phyloP scores from a whole-genome alignment of 2,888 invertebrate species.

The Lapara coniferarum region DNA sequence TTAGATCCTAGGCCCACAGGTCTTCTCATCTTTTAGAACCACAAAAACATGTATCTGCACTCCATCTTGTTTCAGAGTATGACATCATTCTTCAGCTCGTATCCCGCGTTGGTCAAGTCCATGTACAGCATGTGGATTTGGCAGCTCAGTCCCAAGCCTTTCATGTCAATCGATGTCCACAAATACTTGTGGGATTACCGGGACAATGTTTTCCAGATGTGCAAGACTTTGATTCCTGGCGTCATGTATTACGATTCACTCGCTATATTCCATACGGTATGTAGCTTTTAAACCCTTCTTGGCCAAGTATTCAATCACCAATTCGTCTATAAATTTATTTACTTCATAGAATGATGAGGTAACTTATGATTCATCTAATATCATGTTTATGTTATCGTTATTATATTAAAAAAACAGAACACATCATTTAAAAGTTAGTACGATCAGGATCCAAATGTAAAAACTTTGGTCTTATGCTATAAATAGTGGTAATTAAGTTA shows the following conservation, averaged over 20 bases:
- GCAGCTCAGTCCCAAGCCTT: slow-evolving; percentile 82
- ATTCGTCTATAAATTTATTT: no score
- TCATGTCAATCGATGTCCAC: slow-evolving; percentile 51
- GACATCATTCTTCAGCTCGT: slow-evolving; percentile 46
- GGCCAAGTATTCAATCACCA: no score
- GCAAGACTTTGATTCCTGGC: slow-evolving; percentile 36
- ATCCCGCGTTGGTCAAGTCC: slow-evolving; percentile 81
- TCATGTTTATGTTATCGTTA: no score
- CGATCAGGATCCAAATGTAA: no score
- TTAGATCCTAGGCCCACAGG: no score
- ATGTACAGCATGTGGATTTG: slow-evolving; percentile 83
- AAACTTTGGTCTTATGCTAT: no score
- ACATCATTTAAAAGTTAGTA: no score
- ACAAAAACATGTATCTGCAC: not conserved
- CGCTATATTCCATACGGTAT: slow-evolving; percentile 48
- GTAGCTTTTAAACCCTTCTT: not conserved
- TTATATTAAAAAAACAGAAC: no score
- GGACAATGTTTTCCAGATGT: slow-evolving; percentile 37
- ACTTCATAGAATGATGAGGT: no score
- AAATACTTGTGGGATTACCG: slow-evolving; percentile 41
- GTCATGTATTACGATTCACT: slow-evolving; percentile 37
- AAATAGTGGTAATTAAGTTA: no score
- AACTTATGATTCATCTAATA: no score
- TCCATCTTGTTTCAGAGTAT: not conserved
- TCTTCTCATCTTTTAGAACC: not conserved